Conservation (phyloP, 1,140 invertebrate genomes). For the Magallana gigas region DNA sequence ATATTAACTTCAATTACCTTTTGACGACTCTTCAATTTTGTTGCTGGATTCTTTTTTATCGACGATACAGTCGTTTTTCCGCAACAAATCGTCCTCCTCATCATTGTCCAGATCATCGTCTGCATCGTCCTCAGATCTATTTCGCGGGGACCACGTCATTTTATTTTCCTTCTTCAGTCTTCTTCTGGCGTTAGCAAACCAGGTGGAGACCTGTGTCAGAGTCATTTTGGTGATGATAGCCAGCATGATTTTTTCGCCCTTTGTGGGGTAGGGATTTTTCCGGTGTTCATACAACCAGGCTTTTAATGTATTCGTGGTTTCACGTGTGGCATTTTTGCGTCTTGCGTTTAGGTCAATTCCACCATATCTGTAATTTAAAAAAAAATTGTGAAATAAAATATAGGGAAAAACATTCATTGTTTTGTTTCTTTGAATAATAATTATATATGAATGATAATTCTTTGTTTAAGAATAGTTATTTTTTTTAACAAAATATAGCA, state of each 20-base stretch:
- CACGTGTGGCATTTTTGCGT: conserved; percentile 96
- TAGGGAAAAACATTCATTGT: too few species aligned
- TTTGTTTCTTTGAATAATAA: too few species aligned
- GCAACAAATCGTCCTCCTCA: conserved; percentile 51
- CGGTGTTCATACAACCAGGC: conserved; percentile 99
- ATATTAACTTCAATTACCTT: not conserved
- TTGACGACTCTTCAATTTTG: not conserved
- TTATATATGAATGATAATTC: too few species aligned
- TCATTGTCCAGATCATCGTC: conserved; percentile 62
- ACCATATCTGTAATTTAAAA: conserved; percentile 5
- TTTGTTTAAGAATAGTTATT: too few species aligned
- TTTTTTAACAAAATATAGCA: too few species aligned
- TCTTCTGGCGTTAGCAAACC: conserved; percentile 78
- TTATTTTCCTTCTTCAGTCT: conserved; percentile 97
- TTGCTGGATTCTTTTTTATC: not conserved
- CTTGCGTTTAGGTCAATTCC: conserved; percentile 83
- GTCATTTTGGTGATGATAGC: conserved; percentile 99
- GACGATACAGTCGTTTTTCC: not conserved
- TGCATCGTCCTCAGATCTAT: conserved; percentile 88
- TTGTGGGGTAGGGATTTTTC: conserved; percentile 99
- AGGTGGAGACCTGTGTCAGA: conserved; percentile 87
- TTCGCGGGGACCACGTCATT: conserved; percentile 93
- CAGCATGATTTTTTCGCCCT: conserved; percentile 99
- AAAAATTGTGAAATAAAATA: not conserved
- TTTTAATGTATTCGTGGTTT: conserved; percentile 96